Evolutionary conservation across 2,113 vertebrate species (phyloP).

Genomic region (Dermatemys mawii): DNA sequence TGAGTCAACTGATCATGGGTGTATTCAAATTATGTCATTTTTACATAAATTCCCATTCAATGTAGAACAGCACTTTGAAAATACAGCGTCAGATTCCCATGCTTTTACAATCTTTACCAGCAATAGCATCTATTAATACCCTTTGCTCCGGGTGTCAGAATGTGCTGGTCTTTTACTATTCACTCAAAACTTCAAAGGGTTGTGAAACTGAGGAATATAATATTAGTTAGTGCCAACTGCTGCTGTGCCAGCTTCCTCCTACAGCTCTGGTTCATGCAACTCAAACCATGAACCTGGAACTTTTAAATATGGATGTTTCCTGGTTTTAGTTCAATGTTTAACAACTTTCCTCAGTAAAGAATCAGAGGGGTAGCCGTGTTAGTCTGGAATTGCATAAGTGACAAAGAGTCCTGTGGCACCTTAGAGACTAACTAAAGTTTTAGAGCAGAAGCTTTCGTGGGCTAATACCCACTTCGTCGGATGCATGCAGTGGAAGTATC

Average conservation of each 20-base stretch:
- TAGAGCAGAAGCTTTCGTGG: too few relatives aligned
- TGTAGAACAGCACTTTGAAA: accelerated
- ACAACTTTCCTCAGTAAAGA: background rate
- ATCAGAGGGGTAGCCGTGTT: too few relatives aligned
- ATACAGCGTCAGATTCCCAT: background rate
- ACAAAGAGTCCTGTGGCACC: too few relatives aligned
- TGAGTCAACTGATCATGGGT: too few relatives aligned
- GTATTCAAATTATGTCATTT: background rate
- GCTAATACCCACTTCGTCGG: too few relatives aligned
- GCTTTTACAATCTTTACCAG: background rate
- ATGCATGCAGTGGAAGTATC: too few relatives aligned
- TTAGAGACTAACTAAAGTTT: too few relatives aligned
- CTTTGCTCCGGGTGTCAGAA: background rate
- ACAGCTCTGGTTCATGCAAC: background rate
- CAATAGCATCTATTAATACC: background rate
- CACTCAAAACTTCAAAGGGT: background rate
- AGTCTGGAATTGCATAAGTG: too few relatives aligned
- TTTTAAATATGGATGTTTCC: background rate
- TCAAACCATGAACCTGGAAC: background rate
- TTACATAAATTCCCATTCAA: background rate
- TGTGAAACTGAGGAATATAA: background rate
- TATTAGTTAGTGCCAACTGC: background rate
- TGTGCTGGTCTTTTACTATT: background rate
- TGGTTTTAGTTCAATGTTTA: background rate
- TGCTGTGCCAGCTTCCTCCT: background rate